Evolutionary conservation across 2,797 vertebrate species (phyloP), one percentile per base, ranked within the genome.

Genomic region (Coendou prehensilis): DNA sequence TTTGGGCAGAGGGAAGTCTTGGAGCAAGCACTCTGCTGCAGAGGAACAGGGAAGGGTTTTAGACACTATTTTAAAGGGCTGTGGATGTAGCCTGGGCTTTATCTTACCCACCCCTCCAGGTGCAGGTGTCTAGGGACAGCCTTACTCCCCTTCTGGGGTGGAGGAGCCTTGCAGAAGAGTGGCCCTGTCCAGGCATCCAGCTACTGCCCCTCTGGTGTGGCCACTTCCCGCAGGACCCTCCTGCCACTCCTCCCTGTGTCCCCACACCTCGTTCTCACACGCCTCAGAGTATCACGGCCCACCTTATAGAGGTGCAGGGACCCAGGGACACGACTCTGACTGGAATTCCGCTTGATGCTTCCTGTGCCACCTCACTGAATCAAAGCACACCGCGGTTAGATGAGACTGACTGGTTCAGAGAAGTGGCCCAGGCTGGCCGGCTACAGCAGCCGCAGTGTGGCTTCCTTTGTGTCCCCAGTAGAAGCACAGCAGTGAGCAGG

Each of bases 271-370:
- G 2, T 54, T 45, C 50, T 80, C 52, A 14, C 9, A 9, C 13
- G 9, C 52, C 78, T 57, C 18, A 37, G 11, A 82, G n/a, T 6
- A 59, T n/a, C 11, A 26, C 20, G 37, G 56, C 23, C 20, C 10
- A 33, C n/a, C 28, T 17, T 8, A 54, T 20, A n/a, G n/a, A 37
- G 54, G n/a, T 41, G 28, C 54, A 52, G 54, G 78, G 78, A 37
- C 78, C 78, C 30, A 56, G 33, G 52, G 61, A 17, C 54, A 23
- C 4, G 50, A 30, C 57, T 78, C 13, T 30, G 26, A 28, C 15
- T 10, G 2, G 1, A 28, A 13, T 18, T 63, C 76, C 28, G 17
- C 28, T 4, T 0, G n/a, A 30, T 2, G 1, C 17, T 33, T 67
- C 26, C 30, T 17, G 9, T 4, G 22, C 6, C 56, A 30, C 41